Evolutionary conservation across 2,797 vertebrate species (phyloP), one percentile per base, ranked within the genome.

Genomic region (Scolopax bukidnonensis): DNA sequence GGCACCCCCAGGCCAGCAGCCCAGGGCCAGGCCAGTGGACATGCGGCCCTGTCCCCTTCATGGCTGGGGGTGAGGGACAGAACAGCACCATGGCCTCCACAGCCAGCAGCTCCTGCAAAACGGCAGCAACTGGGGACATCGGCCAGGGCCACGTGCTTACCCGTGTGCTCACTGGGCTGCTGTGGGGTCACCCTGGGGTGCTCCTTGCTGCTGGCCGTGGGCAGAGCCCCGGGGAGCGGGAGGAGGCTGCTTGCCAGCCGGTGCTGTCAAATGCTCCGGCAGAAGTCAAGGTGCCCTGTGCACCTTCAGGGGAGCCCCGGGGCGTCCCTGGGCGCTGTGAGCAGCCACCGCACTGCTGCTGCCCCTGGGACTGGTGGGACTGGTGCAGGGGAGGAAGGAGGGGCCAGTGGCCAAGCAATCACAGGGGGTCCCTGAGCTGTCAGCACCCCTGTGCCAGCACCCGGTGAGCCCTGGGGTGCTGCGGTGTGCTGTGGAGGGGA

Each of bases 111-210:
- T 92, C 56, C 89, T 84, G 91, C 36, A 51, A 53, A 92, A 77
- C 41, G 1, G 60, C 87, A 77, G 87, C 76, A 89, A 48, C 64
- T 80, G 93, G 68, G 75, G 65, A 92, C 68, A 75, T 83, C 87
- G 94, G 84, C 56, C 59, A 76, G 53, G 56, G 75, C 87, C 95
- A 96, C 77, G 86, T 95, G 96, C 89, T 92, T 8, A 3, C 65
- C 90, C 40, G 36, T 89, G 84, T 87, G 91, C 91, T 95, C 2
- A 0, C 78, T 0, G 25, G 70, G 84, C 81, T 92, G 84, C 47
- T 48, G 74, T 47, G 91, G 94, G 85, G 94, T 95, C 93, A 96
- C 94, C 94, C 93, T 91, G 94, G 89, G 84, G 91, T 95, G 91
- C 85, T 33, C 91, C 96, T 95, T 93, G 82, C 75, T 1, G 53